Conservation (phyloP, 2,113 vertebrate genomes). For the Hirundichthys speculiger region DNA sequence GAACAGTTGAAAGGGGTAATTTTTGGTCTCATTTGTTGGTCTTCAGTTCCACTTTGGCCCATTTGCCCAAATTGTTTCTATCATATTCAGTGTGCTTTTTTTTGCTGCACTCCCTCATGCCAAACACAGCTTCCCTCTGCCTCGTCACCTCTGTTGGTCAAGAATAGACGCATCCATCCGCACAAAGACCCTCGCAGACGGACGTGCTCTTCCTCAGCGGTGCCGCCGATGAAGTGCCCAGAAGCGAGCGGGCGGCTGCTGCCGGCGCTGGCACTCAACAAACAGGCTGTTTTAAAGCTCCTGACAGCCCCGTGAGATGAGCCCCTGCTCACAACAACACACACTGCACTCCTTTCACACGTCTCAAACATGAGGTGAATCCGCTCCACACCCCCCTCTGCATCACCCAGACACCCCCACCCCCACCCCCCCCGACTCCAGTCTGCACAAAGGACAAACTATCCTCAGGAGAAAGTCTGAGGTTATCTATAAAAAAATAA, state of each 20-base stretch:
- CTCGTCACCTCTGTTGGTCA: background rate
- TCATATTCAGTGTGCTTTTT: slow-evolving; percentile 26
- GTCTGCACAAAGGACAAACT: slow-evolving; percentile 19
- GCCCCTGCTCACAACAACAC: slow-evolving; percentile 32
- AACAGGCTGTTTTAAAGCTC: slow-evolving; percentile 67
- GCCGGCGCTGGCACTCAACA: slow-evolving; percentile 53
- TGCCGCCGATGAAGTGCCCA: background rate
- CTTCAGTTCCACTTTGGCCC: no score
- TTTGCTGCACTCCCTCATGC: background rate
- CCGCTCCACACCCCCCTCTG: slow-evolving; percentile 13
- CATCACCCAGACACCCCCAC: background rate
- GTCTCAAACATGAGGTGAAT: slow-evolving; percentile 39
- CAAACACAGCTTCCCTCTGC: no score
- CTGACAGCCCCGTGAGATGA: slow-evolving; percentile 53
- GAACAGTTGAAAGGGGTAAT: no score
- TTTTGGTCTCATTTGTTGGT: no score
- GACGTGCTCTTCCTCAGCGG: background rate
- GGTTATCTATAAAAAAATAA: background rate
- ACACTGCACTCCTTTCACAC: slow-evolving; percentile 24
- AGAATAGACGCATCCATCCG: background rate
- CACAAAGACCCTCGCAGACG: background rate
- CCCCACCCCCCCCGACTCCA: background rate
- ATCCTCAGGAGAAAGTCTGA: background rate
- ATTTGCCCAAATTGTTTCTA: slow-evolving; percentile 20
- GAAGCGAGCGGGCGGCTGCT: slow-evolving; percentile 21